phyloP scores from a whole-genome alignment of 2,113 vertebrate species.

The Mola mola region DNA sequence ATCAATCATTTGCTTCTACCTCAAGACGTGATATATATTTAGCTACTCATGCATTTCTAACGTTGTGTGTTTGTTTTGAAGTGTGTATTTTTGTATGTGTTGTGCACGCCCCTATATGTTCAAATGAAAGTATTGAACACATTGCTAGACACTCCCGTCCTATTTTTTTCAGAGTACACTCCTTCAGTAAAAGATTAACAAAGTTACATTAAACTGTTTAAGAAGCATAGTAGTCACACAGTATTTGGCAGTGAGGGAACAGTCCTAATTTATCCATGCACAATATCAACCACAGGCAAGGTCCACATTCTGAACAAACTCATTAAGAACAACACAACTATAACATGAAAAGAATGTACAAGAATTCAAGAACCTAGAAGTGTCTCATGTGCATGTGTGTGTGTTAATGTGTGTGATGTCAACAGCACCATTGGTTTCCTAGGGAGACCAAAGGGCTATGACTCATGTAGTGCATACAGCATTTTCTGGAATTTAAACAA shows the following conservation, averaged over 20 bases:
- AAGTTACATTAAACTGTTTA: constrained; percentile 70
- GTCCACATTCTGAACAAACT: constrained; percentile 75
- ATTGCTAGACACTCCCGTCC: constrained; percentile 27
- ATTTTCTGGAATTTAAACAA: constrained; percentile 71
- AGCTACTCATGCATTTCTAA: constrained; percentile 70
- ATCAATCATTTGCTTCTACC: constrained; percentile 67
- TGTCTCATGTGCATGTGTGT: constrained; percentile 33
- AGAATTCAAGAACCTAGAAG: constrained; percentile 71
- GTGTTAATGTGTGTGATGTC: constrained; percentile 46
- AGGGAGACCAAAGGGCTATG: constrained; percentile 71
- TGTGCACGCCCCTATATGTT: constrained; percentile 39
- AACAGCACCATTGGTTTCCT: constrained; percentile 66
- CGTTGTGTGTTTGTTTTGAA: constrained; percentile 34
- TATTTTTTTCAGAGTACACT: constrained; percentile 53
- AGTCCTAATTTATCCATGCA: constrained; percentile 81
- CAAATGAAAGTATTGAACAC: constrained; percentile 55
- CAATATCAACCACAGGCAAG: constrained; percentile 78
- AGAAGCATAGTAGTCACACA: constrained; percentile 78
- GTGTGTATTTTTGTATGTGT: constrained; percentile 19
- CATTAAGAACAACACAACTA: constrained; percentile 76
- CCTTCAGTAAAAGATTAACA: constrained; percentile 62
- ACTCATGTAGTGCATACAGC: constrained; percentile 78
- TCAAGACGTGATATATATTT: constrained; percentile 46
- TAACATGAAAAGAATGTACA: constrained; percentile 70
- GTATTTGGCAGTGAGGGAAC: constrained; percentile 82